Conservation (phyloP, 2,888 invertebrate genomes). For the Clistopyga incitator region DNA sequence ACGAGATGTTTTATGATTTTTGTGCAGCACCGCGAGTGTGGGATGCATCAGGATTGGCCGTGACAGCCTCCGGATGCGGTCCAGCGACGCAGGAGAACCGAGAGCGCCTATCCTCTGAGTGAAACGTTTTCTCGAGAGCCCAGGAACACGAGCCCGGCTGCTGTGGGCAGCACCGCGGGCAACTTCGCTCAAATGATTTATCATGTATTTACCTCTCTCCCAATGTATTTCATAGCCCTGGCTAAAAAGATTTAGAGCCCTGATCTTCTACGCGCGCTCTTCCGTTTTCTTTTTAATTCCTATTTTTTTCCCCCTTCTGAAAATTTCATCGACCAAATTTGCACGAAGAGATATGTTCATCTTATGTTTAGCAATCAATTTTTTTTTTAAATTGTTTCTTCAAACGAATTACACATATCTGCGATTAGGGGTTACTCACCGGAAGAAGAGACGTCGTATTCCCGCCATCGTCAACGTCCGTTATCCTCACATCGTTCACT, state of each 20-base stretch:
- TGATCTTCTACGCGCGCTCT: constrained; percentile 16
- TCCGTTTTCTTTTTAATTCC: not conserved
- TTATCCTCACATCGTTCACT: constrained; percentile 51
- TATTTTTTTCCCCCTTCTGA: not conserved
- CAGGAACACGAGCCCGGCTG: constrained; percentile 20
- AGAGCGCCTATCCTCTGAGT: constrained; percentile 46
- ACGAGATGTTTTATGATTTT: constrained; percentile 45
- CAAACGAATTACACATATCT: too few relatives aligned
- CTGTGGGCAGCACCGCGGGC: constrained; percentile 57
- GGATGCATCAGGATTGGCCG: constrained; percentile 52
- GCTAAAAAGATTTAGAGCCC: constrained; percentile 44
- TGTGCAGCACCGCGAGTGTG: constrained; percentile 52
- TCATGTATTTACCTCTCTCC: constrained; percentile 55
- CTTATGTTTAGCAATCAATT: not conserved
- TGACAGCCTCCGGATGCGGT: constrained; percentile 33
- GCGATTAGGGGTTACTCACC: constrained; percentile 51
- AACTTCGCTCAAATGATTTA: constrained; percentile 55
- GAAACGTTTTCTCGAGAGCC: constrained; percentile 56
- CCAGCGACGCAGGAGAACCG: not conserved
- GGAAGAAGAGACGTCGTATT: constrained; percentile 63
- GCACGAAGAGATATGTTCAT: constrained; percentile 1
- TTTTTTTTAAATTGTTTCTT: too few relatives aligned
- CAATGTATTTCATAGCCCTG: constrained; percentile 48
- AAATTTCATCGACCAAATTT: constrained; percentile 24
- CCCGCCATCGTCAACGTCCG: constrained; percentile 50